Percentiles rank a stretch among this genome's conserved stretches.
These are phyloP conservation scores for Druon quercuslanigerum DNA, from an alignment of 1,140 invertebrate species.

Conservation along the genomic window DNA sequence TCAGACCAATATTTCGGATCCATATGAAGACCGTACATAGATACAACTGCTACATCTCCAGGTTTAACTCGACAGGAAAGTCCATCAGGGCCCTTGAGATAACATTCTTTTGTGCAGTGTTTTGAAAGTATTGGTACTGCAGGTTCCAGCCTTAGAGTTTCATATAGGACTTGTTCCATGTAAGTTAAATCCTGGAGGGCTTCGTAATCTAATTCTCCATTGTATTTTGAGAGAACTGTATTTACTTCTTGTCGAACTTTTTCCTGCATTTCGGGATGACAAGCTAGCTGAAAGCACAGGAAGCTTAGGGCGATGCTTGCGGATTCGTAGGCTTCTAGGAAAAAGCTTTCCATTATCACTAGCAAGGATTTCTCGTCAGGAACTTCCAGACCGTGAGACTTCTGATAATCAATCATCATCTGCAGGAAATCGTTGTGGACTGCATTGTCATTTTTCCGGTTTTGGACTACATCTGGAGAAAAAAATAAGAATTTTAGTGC, in stretches of 20 bases:
- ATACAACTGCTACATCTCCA: conserved; percentile 60
- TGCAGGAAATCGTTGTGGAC: conserved; percentile 40
- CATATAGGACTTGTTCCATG: conserved; percentile 52
- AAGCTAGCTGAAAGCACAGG: conserved; percentile 37
- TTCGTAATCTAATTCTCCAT: conserved; percentile 50
- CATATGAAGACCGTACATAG: conserved; percentile 72
- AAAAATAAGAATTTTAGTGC: not conserved
- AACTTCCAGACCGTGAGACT: conserved; percentile 38
- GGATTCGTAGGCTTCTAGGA: conserved; percentile 52
- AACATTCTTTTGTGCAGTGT: conserved; percentile 45
- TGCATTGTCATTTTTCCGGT: conserved; percentile 15
- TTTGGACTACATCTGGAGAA: not conserved
- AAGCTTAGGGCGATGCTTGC: conserved; percentile 35
- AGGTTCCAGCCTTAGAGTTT: conserved; percentile 48
- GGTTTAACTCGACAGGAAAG: conserved; percentile 43
- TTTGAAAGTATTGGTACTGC: conserved; percentile 36
- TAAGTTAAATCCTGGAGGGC: conserved; percentile 52
- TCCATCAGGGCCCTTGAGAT: conserved; percentile 55
- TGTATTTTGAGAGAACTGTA: conserved; percentile 35
- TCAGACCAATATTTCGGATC: conserved; percentile 74
- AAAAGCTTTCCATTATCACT: conserved; percentile 44
- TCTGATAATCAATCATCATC: conserved; percentile 43
- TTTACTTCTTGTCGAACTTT: conserved; percentile 49
- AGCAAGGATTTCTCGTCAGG: not conserved
- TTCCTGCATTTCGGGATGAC: conserved; percentile 42